Percentiles rank a stretch among this genome's conserved stretches.
Evolutionary conservation across 2,797 vertebrate species (phyloP).

Genomic region (Trachops cirrhosus): DNA sequence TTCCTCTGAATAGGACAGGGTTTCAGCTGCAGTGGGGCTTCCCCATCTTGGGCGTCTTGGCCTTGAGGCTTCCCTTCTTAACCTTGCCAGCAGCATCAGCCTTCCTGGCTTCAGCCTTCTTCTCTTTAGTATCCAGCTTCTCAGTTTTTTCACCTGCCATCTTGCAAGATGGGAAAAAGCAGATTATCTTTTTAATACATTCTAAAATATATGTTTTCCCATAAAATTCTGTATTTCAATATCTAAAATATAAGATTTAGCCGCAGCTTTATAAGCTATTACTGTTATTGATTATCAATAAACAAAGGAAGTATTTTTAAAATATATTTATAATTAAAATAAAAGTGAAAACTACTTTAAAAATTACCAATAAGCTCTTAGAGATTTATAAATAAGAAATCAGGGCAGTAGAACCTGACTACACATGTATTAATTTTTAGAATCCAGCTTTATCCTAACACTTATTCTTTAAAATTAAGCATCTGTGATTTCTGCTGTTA

Average conservation of each 20-base stretch:
- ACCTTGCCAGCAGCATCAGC: too few species aligned
- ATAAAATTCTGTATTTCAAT: background rate
- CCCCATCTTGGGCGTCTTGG: too few species aligned
- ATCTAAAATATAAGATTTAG: background rate
- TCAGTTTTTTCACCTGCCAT: too few species aligned
- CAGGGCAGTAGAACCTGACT: background rate
- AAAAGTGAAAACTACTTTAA: background rate
- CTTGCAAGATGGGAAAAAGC: too few species aligned
- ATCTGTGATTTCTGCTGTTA: background rate
- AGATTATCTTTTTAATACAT: background rate
- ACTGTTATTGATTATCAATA: background rate
- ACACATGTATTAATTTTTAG: background rate
- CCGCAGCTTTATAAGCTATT: background rate
- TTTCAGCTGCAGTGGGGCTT: too few species aligned
- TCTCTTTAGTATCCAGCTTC: too few species aligned
- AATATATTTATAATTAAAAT: constrained; percentile 11
- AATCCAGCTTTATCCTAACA: background rate
- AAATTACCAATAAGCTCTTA: background rate
- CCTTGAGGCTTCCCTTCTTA: too few species aligned
- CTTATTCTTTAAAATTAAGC: background rate
- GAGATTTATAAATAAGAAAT: background rate
- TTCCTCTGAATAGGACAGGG: too few species aligned
- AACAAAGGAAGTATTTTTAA: background rate
- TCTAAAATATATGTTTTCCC: background rate
- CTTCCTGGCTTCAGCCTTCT: too few species aligned